Evolutionary conservation across 2,113 vertebrate genomes (phyloP).

Genomic region (Pardalotus punctatus): DNA sequence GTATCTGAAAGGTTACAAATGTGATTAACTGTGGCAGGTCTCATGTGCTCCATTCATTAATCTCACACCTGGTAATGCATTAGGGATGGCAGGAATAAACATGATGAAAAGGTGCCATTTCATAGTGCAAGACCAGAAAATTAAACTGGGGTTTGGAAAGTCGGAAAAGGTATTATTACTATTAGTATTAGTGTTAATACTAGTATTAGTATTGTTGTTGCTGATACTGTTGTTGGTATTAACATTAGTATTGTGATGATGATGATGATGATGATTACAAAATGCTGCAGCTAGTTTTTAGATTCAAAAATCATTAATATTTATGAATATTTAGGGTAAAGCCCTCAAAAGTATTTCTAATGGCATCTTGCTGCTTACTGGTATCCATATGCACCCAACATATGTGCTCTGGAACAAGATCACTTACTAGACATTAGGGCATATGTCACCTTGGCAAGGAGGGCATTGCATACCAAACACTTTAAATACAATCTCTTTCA

Average conservation of each 20-base stretch:
- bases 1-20: conserved; percentile 70
- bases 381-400: conserved; percentile 43
- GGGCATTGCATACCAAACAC: background rate
- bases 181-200: background rate
- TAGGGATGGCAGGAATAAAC: conserved; percentile 56
- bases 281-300: background rate
- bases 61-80: conserved; percentile 63
- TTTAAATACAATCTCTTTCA: background rate
- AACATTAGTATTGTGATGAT: background rate
- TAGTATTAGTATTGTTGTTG: background rate
- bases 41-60: conserved; percentile 66
- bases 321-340: background rate
- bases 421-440: background rate
- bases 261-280: background rate
- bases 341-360: background rate
- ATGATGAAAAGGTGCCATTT: conserved; percentile 52
- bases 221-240: rapidly evolving
- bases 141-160: background rate
- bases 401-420: conserved; percentile 42
- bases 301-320: background rate
- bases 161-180: background rate
- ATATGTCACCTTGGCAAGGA: conserved; percentile 40
- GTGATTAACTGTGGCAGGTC: conserved; percentile 70
- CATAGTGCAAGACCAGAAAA: conserved; percentile 24
- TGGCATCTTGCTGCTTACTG: background rate